phyloP scores from a whole-genome alignment of 1,140 invertebrate genomes.

The Trissolcus basalis region DNA sequence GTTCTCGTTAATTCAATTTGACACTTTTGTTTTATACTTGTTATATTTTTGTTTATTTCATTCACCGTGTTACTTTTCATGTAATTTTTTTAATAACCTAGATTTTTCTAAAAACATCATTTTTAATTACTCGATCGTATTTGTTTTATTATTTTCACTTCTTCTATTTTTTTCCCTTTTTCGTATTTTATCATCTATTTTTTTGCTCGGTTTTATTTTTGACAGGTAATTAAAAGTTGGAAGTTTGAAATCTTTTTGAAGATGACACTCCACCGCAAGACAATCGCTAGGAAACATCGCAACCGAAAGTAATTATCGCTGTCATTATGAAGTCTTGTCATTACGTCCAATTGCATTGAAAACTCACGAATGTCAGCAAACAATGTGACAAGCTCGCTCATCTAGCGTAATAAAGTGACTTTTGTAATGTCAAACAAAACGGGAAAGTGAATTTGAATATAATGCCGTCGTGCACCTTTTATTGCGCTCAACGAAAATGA shows the following conservation, averaged over 20 bases:
- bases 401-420: slow-evolving; percentile 16
- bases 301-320: slow-evolving; percentile 30
- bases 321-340: slow-evolving; percentile 35
- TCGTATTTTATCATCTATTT: too few species aligned
- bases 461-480: slow-evolving; percentile 20
- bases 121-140: too few species aligned
- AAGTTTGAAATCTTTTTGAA: background rate
- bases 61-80: too few species aligned
- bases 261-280: slow-evolving; percentile 12
- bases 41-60: too few species aligned
- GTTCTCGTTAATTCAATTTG: too few species aligned
- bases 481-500: slow-evolving; percentile 21
- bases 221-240: background rate
- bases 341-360: slow-evolving; percentile 28
- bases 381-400: slow-evolving; percentile 17
- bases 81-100: too few species aligned
- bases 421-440: slow-evolving; percentile 23
- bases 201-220: background rate
- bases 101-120: too few species aligned
- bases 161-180: too few species aligned
- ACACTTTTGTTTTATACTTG: too few species aligned
- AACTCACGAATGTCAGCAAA: slow-evolving; percentile 23
- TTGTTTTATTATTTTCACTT: too few species aligned
- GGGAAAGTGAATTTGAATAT: slow-evolving; percentile 52
- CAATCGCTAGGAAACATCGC: slow-evolving; percentile 5